Base-by-base conservation (phyloP, 1,140 invertebrate genomes). In the Heliconius melpomene region DNA sequence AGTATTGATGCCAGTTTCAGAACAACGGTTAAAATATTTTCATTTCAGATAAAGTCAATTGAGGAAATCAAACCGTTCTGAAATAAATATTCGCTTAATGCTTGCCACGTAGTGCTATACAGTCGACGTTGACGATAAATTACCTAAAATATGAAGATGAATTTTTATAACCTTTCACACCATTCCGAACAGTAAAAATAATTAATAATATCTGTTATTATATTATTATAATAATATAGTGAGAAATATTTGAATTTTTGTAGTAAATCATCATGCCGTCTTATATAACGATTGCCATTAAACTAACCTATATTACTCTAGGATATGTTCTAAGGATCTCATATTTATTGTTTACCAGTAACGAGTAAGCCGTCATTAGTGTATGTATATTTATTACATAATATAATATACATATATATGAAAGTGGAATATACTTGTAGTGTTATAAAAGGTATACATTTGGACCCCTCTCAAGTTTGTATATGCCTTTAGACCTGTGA, bases 401-500 rank as follows among this genome's bases (percentile, higher is more conserved):
- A 72, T 82, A 76, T 84, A 86, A 83, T 72, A 81, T 84, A 83
- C 20, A 11, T 60, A 29, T 66, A 66, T n/a, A 57, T 57, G 9
- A 57, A 57, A 23, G 9, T 66, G 5, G 26, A 29, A 66, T 57
- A 66, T 66, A 66, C 11, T 23, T 66, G 60, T 66, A 66, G 60
- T 29, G 60, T 66, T 26, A 66, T 29, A 26, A 52, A 36, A 78
- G 79, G 38, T 80, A 77, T 79, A 71, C 52, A 79, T 72, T 75
- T 75, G 72, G 60, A 78, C 60, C 74, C 74, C 36, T 32, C 26
- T 79, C 80, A 74, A 82, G 81, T 86, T 82, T 80, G 79, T 86
- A 84, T 83, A 81, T 80, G 85, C 84, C 85, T 88, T 85, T 86
- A 86, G 79, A 89, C 88, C 89, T 91, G 89, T 91, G 89, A 91